Evolutionary conservation across 2,797 vertebrate species (phyloP).

Genomic region (Pteronotus mesoamericanus): DNA sequence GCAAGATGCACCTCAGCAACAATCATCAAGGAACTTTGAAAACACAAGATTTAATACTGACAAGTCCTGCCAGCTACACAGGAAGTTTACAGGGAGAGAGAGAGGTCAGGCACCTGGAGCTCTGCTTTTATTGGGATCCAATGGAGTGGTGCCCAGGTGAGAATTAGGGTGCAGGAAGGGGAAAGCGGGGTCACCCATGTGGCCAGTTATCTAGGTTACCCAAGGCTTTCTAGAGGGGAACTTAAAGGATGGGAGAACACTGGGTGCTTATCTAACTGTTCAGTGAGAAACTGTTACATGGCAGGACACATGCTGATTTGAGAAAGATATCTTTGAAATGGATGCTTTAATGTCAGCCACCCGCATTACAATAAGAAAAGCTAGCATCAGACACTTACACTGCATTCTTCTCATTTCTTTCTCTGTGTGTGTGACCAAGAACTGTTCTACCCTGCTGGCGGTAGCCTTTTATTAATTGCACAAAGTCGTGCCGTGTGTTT

Average conservation of each 20-base stretch:
- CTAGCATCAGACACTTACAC: background rate
- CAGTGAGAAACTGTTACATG: background rate
- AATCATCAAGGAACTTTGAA: background rate
- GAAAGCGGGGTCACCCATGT: background rate
- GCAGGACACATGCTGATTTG: background rate
- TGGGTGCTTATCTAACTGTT: background rate
- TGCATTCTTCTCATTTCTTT: too few relatives aligned
- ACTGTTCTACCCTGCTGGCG: slow-evolving; percentile 87
- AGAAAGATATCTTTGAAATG: background rate
- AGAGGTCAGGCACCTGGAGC: background rate
- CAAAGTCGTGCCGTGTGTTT: slow-evolving; percentile 83
- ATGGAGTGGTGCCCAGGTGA: background rate
- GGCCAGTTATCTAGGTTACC: background rate
- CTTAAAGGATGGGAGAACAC: background rate
- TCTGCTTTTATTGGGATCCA: background rate
- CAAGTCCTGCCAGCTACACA: background rate
- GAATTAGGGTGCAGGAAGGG: background rate
- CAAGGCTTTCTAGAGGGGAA: background rate
- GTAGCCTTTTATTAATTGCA: slow-evolving; percentile 97
- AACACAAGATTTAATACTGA: background rate
- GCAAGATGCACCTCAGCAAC: background rate
- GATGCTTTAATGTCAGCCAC: background rate
- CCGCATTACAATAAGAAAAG: background rate
- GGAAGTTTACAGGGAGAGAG: background rate
- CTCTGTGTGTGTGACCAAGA: slow-evolving; percentile 79